These are phyloP conservation scores for Odontomyia ornata DNA, from an alignment of 2,888 invertebrate species.

Conservation along the genomic window DNA sequence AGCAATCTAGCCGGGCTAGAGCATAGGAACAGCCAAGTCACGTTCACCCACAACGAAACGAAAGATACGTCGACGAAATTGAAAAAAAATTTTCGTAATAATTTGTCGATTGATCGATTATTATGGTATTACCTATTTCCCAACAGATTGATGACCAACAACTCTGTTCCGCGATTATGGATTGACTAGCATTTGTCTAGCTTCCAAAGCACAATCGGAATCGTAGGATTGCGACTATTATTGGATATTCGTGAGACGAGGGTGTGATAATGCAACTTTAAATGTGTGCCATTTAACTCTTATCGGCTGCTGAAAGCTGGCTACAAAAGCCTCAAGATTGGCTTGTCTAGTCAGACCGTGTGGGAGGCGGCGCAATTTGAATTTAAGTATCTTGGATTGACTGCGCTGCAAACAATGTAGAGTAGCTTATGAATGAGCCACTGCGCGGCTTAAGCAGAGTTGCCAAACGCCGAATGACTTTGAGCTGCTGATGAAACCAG, in stretches of 20 bases:
- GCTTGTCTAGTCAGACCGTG: too few species aligned
- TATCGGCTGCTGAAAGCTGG: neutral
- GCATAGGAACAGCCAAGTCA: too few species aligned
- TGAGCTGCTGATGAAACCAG: too few species aligned
- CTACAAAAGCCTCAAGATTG: too few species aligned
- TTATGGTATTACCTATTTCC: conserved; percentile 23
- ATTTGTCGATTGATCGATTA: conserved; percentile 34
- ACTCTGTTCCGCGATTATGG: neutral
- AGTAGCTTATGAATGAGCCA: too few species aligned
- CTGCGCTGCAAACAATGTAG: too few species aligned
- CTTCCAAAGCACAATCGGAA: too few species aligned
- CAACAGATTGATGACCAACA: conserved; percentile 16
- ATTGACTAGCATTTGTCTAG: neutral
- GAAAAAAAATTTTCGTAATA: conserved; percentile 8
- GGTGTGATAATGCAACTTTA: conserved; percentile 29
- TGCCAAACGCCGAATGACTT: too few species aligned
- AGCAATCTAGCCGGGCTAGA: too few species aligned
- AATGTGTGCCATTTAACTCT: neutral
- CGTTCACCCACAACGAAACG: too few species aligned
- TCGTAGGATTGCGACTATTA: neutral
- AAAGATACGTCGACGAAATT: neutral
- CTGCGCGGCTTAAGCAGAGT: too few species aligned
- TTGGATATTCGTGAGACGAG: conserved; percentile 22
- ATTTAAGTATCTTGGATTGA: neutral
- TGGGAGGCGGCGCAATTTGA: neutral